These are phyloP conservation scores for Diadegma fenestrale DNA, from an alignment of 2,888 invertebrate genomes.

Conservation along the genomic window DNA sequence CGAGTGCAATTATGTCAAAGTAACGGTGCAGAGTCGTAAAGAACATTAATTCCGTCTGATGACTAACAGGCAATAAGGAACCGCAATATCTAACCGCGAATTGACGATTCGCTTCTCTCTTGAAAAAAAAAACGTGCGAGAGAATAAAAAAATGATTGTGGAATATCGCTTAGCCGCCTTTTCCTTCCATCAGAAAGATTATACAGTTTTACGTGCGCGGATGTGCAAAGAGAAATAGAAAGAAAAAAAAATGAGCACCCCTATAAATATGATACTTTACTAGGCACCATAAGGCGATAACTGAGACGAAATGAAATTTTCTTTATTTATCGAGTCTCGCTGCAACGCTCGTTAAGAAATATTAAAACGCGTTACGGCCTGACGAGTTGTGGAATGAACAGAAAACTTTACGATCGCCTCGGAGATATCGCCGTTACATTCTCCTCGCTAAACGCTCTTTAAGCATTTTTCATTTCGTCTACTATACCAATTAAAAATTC, in stretches of 20 bases:
- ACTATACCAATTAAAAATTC: conserved; percentile 2
- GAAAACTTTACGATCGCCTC: conserved; percentile 57
- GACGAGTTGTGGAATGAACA: conserved; percentile 40
- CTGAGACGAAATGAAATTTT: conserved; percentile 68
- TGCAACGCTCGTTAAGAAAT: conserved; percentile 68
- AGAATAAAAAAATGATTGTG: conserved; percentile 21
- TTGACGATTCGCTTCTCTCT: conserved; percentile 59
- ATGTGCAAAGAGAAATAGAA: conserved; percentile 13
- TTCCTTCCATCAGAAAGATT: conserved; percentile 53
- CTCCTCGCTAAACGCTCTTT: conserved; percentile 21
- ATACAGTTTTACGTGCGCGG: conserved; percentile 45
- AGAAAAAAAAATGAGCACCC: conserved; percentile 14
- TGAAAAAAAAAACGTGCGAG: background rate
- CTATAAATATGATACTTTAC: conserved; percentile 49
- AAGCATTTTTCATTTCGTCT: conserved; percentile 13
- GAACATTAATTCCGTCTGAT: conserved; percentile 65
- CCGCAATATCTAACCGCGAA: conserved; percentile 69
- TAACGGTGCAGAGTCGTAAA: conserved; percentile 58
- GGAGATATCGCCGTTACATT: conserved; percentile 38
- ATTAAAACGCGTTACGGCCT: conserved; percentile 64
- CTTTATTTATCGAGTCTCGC: conserved; percentile 67
- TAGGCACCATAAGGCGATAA: conserved; percentile 44
- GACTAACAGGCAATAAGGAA: conserved; percentile 68
- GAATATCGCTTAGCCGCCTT: conserved; percentile 57
- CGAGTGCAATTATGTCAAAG: conserved; percentile 42